These are phyloP conservation scores for Bujurquina vittata DNA, from an alignment of 2,113 vertebrate genomes.

Conservation along the genomic window DNA sequence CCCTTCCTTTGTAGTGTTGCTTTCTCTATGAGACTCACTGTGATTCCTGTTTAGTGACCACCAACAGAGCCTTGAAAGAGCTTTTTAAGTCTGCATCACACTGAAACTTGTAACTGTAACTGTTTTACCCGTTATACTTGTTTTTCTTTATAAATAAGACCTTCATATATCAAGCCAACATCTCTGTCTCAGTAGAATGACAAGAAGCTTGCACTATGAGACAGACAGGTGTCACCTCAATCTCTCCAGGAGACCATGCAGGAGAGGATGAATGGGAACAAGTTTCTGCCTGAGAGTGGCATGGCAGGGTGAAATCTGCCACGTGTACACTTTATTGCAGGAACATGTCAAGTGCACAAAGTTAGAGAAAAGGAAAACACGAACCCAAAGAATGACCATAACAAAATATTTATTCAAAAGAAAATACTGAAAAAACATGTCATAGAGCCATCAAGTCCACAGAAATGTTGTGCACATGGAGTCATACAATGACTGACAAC, in stretches of 20 bases:
- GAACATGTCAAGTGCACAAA: not conserved
- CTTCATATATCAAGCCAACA: not conserved
- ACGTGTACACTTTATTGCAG: not conserved
- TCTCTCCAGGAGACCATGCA: not conserved
- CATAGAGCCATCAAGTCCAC: not conserved
- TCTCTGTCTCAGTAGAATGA: slow-evolving; percentile 4
- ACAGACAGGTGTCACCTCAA: not conserved
- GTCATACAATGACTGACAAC: not conserved
- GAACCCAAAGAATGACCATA: not conserved
- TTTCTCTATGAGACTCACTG: not conserved
- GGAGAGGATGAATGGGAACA: slow-evolving; percentile 5
- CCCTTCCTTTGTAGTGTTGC: not conserved
- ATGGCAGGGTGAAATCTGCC: not conserved
- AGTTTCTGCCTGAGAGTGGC: not conserved
- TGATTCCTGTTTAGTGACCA: not conserved
- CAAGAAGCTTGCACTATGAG: not conserved
- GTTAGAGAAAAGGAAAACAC: not conserved
- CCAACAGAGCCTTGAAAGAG: not conserved
- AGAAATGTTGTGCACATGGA: not conserved
- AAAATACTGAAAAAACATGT: not conserved
- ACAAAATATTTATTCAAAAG: too few relatives aligned
- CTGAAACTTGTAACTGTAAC: not conserved
- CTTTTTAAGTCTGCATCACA: not conserved
- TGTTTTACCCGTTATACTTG: not conserved
- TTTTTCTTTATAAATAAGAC: not conserved